These are phyloP conservation scores for Eclectus roratus DNA, from an alignment of 2,113 vertebrate species.

Conservation along the genomic window DNA sequence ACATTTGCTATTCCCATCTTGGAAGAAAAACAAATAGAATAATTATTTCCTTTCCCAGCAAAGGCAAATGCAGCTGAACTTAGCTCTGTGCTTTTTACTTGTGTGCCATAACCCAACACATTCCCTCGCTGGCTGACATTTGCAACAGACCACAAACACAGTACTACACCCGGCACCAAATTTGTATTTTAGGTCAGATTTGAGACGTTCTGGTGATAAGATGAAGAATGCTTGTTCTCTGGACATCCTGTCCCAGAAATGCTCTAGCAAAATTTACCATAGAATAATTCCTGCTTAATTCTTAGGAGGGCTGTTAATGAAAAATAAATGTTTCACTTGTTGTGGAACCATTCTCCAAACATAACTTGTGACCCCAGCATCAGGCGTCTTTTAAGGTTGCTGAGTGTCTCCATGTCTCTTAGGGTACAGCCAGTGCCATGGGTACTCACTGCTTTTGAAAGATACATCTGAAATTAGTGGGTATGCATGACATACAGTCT, in stretches of 20 bases:
- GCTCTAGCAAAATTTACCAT: background rate
- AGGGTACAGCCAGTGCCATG: accelerated
- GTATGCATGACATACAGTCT: accelerated
- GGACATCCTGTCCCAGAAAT: constrained; percentile 2
- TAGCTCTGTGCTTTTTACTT: constrained; percentile 2
- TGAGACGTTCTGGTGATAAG: background rate
- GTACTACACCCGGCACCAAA: background rate
- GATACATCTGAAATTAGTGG: background rate
- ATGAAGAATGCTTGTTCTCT: background rate
- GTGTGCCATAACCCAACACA: background rate
- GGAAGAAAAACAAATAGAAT: constrained; percentile 30
- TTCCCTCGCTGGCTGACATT: background rate
- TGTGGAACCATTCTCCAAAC: background rate
- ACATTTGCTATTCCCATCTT: constrained; percentile 38
- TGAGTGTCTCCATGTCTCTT: background rate
- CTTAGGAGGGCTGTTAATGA: background rate
- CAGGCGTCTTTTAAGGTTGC: background rate
- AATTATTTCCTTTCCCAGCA: constrained; percentile 49
- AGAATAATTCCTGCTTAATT: background rate
- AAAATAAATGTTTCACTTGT: background rate
- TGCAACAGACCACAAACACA: constrained; percentile 13
- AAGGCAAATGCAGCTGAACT: constrained; percentile 25
- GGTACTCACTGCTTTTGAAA: background rate
- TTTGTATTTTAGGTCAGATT: background rate
- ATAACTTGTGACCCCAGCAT: background rate